Evolutionary conservation across 1,140 invertebrate species (phyloP).

Genomic region (Drosophila miranda): DNA sequence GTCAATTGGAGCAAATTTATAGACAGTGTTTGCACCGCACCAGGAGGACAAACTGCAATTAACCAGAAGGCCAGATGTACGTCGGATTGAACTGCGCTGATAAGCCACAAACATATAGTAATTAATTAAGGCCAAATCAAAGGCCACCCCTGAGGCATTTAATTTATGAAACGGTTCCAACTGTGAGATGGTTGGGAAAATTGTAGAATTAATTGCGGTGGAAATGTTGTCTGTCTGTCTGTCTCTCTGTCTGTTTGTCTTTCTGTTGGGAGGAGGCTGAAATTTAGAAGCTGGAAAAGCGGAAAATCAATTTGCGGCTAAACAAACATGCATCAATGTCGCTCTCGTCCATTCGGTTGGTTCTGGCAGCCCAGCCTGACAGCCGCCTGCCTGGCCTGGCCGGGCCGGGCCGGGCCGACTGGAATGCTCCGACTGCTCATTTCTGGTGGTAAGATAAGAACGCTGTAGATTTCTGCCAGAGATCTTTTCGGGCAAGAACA

Average conservation of each 20-base stretch:
- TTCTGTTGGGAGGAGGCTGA: constrained; percentile 10
- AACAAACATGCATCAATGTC: constrained; percentile 76
- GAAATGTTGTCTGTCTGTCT: constrained; percentile 33
- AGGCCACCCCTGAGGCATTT: constrained; percentile 25
- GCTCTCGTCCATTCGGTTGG: constrained; percentile 15
- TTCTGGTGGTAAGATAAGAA: constrained; percentile 74
- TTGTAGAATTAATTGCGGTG: constrained; percentile 40
- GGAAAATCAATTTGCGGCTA: constrained; percentile 75
- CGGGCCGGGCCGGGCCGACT: neutral
- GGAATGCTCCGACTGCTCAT: constrained; percentile 73
- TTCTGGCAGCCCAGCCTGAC: constrained; percentile 32
- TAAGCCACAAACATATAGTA: constrained; percentile 60
- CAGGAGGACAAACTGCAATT: constrained; percentile 67
- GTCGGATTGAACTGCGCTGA: constrained; percentile 33
- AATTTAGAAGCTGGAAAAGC: constrained; percentile 50
- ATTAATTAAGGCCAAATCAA: constrained; percentile 69
- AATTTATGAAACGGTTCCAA: constrained; percentile 28
- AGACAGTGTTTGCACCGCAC: neutral
- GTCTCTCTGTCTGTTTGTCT: neutral
- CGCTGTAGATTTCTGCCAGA: constrained; percentile 62
- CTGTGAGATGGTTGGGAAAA: constrained; percentile 15
- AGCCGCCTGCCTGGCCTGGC: constrained; percentile 6
- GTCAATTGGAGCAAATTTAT: no score
- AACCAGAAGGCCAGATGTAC: constrained; percentile 40
- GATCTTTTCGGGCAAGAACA: constrained; percentile 38